Evolutionary conservation across 2,888 invertebrate genomes (phyloP), one percentile per base, ranked within the genome.

Genomic region (Drosophila bunnanda): DNA sequence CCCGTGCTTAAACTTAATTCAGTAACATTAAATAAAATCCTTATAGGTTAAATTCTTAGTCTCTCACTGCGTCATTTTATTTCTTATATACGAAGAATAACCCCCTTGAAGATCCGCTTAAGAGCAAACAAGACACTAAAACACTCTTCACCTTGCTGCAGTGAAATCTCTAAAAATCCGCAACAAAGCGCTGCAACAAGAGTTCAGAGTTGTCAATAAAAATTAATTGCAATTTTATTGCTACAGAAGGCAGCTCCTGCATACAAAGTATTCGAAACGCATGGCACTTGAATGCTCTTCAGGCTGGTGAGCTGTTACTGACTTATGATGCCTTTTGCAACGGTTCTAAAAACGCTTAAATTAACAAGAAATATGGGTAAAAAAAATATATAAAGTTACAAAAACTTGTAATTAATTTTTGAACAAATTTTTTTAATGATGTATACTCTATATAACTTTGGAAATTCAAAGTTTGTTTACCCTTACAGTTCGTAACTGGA

Each of bases 151-250:
- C 60, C 76, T 57, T 78, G 55, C 54, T 28, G 54, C 77, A 76
- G 79, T 57, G 75, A 82, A 88, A 85, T 78, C 88, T 74, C 59
- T 2, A 41, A 12, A 41, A 41, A 77, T 76, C 74, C 75, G 68
- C 88, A 84, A 80, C 88, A 85, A 87, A 84, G 82, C 70, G 74
- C 30, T 68, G 70, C 75, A 66, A 72, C 82, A 78, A 80, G 78
- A 80, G 87, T 82, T 87, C 84, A 82, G 87, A 82, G 82, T 90
- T 91, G 91, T 91, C 91, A 90, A 88, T 90, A 90, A 90, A 90
- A 89, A 82, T 90, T 90, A 90, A 90, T 91, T 91, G 90, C 89
- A 88, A 88, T 91, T 90, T 91, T 91, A 90, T 90, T 90, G 89
- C 86, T 79, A 76, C 69, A 69, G 78, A 80, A 65, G 65, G 61